Conservation (phyloP, 2,113 vertebrate genomes). For the Myiagra hebetior region DNA sequence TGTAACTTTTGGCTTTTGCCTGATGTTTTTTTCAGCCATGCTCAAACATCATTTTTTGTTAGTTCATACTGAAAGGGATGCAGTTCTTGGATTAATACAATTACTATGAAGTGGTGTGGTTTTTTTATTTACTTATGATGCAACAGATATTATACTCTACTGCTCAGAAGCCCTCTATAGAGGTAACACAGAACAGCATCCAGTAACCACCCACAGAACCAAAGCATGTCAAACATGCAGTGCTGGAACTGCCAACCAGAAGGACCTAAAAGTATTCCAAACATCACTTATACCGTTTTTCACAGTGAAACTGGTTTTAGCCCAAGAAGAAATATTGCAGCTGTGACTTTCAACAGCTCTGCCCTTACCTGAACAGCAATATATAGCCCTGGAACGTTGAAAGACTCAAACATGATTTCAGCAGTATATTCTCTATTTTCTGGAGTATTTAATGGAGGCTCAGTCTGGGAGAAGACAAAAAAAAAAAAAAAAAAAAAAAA, state of each 20-base stretch:
- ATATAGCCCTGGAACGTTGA: constrained; percentile 97
- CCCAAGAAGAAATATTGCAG: not conserved
- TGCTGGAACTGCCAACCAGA: not conserved
- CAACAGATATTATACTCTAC: not conserved
- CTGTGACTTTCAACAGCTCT: not conserved
- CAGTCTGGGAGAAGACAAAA: constrained; percentile 78
- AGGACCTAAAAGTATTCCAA: not conserved
- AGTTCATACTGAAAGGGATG: not conserved
- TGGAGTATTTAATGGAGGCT: constrained; percentile 96
- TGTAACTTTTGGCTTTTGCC: not conserved
- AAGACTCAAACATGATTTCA: constrained; percentile 99
- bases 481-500: not conserved
- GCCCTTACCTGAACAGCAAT: constrained; percentile 94
- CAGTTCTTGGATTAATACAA: not conserved
- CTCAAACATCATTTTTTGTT: not conserved
- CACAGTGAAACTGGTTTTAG: not conserved
- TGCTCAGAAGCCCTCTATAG: not conserved
- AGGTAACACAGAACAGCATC: not conserved
- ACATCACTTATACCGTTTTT: not conserved
- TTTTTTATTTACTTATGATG: not conserved
- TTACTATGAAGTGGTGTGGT: not conserved
- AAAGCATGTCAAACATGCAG: not conserved
- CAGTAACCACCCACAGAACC: not conserved
- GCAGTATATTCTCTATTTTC: constrained; percentile 99
- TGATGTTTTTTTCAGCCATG: not conserved